Evolutionary conservation across 2,113 vertebrate genomes (phyloP), one percentile per base, ranked within the genome.

Genomic region (Petaurus breviceps): DNA sequence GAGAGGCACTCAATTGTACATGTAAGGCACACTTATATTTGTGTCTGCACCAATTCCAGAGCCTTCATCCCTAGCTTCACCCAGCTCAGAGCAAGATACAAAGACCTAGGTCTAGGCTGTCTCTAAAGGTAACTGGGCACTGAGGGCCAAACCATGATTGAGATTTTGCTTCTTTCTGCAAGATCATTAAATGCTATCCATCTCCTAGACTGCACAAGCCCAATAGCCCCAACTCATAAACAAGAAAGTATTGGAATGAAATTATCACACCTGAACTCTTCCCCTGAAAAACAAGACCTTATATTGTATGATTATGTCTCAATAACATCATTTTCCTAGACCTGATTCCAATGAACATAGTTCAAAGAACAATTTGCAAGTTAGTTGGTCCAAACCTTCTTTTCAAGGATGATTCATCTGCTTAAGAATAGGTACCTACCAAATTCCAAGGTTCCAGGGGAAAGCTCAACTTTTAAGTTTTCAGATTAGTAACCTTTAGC

Each of bases 1-100:
- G 43, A 23, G 24, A 97, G 97, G 97, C 95, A 98, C 96, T 95
- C 96, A 97, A 68, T 51, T 6, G 46, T 23, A 57, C 51, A 93
- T 93, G 94, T 55, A 92, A 96, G 77, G 91, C 92, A 84, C n/a
- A 84, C 19, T 16, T 2, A 84, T 97, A 94, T 94, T 97, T 97
- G 16, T 94, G 95, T 95, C 92, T 92, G 57, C 4, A 43, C 51
- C 28, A 2, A 91, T n/a, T 23, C 43, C 54, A 92, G 51, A 6
- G 95, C 68, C 91, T 24, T 11, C 43, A 94, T 77, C 92, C 68
- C n/a, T 84, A 46, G 91, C 68, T 92, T 68, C 68, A 4, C 0
- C 6, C 0, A 46, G 91, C 57, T 92, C 94, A 92, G 91, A 91
- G 51, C 91, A 96, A 51, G 94, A 93, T 8, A 43, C 19, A 84